Evolutionary conservation across 2,113 vertebrate genomes (phyloP), one percentile per base, ranked within the genome.

Genomic region (Pogonocichla stellata): DNA sequence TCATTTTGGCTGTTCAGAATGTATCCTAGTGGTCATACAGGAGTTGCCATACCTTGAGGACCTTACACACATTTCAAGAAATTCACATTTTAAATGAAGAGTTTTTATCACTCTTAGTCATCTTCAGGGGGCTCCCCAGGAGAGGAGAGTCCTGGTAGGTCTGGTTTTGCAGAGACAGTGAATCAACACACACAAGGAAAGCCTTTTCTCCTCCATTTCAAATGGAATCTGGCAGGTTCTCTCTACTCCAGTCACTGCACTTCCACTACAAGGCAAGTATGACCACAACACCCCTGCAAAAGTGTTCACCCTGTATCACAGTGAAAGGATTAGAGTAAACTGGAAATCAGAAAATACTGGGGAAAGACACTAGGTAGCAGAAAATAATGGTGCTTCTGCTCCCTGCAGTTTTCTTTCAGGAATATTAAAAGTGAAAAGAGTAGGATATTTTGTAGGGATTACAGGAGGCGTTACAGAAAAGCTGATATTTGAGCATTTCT

Each of bases 171-270:
- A 67, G 6, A 8, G 11, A 43, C 5, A 48, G 6, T 23, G 26
- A 64, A 80, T 19, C 7, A 62, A 25, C 8, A 45, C 0, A 53
- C 2, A 33, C 0, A 5, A 73, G 4, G 8, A 74, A 89, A 62
- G 33, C 1, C 0, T 33, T 36, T 56, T 34, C 10, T 42, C 23
- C 10, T 79, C 26, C 19, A 51, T 67, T 90, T 87, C 57, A 64
- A 19, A 8, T 40, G 15, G 12, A 80, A 71, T 53, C 28, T 54
- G 10, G 1, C 9, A 42, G 5, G 3, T 48, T 67, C 2, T 60
- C 2, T 23, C 15, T 3, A 9, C 6, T 38, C 53, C n/a, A 31
- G 6, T 16, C 19, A 19, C 6, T 81, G 9, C 10, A 29, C 3
- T 47, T 71, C n/a, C 13, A 15, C 48, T 51, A 7, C 17, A 34